Evolutionary conservation across 2,797 vertebrate genomes (phyloP).

Genomic region (Podarcis siculus): DNA sequence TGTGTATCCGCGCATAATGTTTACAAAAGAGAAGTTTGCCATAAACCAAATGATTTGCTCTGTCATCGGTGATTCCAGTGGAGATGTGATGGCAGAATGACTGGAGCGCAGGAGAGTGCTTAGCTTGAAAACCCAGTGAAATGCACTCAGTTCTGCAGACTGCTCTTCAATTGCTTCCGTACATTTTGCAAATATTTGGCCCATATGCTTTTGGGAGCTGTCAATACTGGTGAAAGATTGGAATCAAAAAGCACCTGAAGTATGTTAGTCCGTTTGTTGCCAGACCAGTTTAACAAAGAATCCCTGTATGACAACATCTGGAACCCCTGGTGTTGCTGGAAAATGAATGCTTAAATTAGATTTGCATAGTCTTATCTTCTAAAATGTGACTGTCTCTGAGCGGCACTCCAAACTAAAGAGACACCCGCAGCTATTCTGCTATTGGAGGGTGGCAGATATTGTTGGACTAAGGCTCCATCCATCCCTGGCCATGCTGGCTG

Average conservation of each 20-base stretch:
- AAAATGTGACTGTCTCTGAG: not conserved
- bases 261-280: not conserved
- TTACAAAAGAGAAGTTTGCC: constrained; percentile 35
- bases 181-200: not conserved
- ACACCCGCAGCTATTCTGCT: not conserved
- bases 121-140: not conserved
- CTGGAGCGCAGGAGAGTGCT: not conserved
- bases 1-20: constrained; percentile 24
- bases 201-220: not conserved
- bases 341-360: not conserved
- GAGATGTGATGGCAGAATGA: constrained; percentile 2
- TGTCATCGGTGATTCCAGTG: constrained; percentile 19
- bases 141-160: fast-evolving
- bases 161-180: not conserved
- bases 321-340: not conserved
- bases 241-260: not conserved
- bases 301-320: not conserved
- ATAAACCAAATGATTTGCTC: constrained; percentile 37
- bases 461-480: no score
- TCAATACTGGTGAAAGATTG: not conserved
- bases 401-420: not conserved
- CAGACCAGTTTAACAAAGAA: not conserved
- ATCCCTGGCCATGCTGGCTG: no score
- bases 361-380: not conserved
- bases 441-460: not conserved